Evolutionary conservation across 1,140 invertebrate species (phyloP).

Genomic region (Gryllus bimaculatus): DNA sequence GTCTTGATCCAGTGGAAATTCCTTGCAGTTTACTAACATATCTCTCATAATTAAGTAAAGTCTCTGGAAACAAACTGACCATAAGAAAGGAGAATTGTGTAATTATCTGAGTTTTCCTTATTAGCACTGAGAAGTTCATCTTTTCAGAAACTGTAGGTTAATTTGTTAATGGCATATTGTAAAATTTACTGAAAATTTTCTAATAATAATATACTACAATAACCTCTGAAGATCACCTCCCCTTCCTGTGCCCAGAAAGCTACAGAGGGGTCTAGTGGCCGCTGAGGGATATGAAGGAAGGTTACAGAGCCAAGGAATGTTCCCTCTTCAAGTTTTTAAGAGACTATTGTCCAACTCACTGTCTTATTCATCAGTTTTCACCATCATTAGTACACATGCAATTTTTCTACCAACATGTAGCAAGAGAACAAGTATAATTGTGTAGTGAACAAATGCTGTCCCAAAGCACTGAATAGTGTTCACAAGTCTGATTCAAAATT

Average conservation of each 20-base stretch:
- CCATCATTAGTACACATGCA: neutral
- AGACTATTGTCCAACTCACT: neutral
- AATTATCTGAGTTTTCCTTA: too few relatives aligned
- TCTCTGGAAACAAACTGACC: too few relatives aligned
- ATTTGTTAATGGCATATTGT: too few relatives aligned
- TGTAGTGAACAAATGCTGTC: neutral
- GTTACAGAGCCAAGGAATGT: neutral
- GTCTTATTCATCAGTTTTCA: neutral
- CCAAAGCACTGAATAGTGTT: neutral
- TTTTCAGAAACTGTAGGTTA: too few relatives aligned
- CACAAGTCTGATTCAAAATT: neutral
- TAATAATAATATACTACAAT: too few relatives aligned
- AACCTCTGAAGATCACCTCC: neutral
- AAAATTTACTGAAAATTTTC: too few relatives aligned
- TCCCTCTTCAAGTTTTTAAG: neutral
- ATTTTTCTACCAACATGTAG: neutral
- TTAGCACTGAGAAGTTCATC: too few relatives aligned
- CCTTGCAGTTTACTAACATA: too few relatives aligned
- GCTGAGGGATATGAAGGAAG: neutral
- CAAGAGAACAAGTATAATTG: slow-evolving; percentile 1
- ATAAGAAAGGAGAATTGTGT: too few relatives aligned
- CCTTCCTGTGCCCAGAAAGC: neutral
- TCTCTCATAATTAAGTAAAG: too few relatives aligned
- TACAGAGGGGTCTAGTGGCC: neutral
- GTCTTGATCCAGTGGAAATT: slow-evolving; percentile 1